Evolutionary conservation across 1,140 invertebrate species (phyloP).

Genomic region (Lepidurus arcticus): DNA sequence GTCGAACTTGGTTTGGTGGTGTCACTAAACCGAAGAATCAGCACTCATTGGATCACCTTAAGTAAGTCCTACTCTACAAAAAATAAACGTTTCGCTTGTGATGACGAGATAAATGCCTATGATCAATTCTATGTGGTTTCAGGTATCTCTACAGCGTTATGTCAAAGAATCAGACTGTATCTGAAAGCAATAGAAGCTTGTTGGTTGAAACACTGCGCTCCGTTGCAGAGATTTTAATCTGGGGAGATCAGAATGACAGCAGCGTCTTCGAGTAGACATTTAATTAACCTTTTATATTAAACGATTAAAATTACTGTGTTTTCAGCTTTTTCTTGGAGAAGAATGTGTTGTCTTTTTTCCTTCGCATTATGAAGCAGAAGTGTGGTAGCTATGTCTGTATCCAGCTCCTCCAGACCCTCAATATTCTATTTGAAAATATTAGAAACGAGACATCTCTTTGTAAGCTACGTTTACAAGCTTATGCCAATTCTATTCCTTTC

Average conservation of each 20-base stretch:
- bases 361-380: constrained; percentile 95
- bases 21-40: constrained; percentile 90
- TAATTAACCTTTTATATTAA: constrained; percentile 36
- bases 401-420: constrained; percentile 93
- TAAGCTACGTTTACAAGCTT: constrained; percentile 55
- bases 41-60: constrained; percentile 90
- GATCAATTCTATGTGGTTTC: constrained; percentile 37
- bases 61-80: constrained; percentile 55
- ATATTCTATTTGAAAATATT: constrained; percentile 99
- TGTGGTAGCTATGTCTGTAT: constrained; percentile 96
- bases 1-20: constrained; percentile 78
- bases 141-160: constrained; percentile 90
- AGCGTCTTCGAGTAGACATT: constrained; percentile 93
- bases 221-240: constrained; percentile 98
- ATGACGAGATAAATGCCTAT: background rate
- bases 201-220: constrained; percentile 95
- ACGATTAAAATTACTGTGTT: constrained; percentile 41
- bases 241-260: constrained; percentile 99
- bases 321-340: constrained; percentile 96
- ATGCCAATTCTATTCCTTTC: constrained; percentile 36
- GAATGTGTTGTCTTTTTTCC: constrained; percentile 97
- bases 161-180: constrained; percentile 93
- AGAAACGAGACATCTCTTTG: constrained; percentile 96
- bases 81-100: constrained; percentile 24
- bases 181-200: constrained; percentile 86